These are phyloP conservation scores for Prostheceraeus crozeri DNA, from an alignment of 2,888 invertebrate genomes.

Conservation along the genomic window DNA sequence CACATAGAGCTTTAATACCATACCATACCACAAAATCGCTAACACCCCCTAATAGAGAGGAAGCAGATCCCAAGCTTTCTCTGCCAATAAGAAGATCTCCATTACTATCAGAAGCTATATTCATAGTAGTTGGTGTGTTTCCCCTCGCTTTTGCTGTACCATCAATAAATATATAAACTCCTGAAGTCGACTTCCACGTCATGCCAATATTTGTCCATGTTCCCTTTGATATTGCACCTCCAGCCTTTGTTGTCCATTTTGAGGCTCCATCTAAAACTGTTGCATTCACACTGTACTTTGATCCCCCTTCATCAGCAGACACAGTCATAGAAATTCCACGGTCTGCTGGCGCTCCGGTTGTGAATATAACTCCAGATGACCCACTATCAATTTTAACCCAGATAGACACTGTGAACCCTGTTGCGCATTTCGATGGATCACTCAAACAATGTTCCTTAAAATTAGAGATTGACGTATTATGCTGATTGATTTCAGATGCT, in stretches of 20 bases:
- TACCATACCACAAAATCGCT: conserved; percentile 32
- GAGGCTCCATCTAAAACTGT: neutral
- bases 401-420: conserved; percentile 28
- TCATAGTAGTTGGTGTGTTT: neutral
- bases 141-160: conserved; percentile 6
- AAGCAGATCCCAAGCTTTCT: neutral
- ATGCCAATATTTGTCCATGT: conserved; percentile 29
- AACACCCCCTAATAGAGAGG: conserved; percentile 8
- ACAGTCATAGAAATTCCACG: conserved; percentile 8
- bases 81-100: conserved; percentile 7
- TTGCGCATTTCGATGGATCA: conserved; percentile 15
- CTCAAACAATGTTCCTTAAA: conserved; percentile 10
- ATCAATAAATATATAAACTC: conserved; percentile 25
- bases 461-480: neutral
- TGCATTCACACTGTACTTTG: neutral
- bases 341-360: conserved; percentile 1
- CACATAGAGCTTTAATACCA: conserved; percentile 23
- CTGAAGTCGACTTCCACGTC: conserved; percentile 15
- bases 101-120: neutral
- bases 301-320: neutral
- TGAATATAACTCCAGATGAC: conserved; percentile 13
- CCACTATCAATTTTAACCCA: conserved; percentile 23
- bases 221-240: neutral
- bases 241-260: conserved; percentile 12
- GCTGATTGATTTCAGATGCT: neutral